Evolutionary conservation across 2,113 vertebrate species (phyloP).

Genomic region (Patagioenas fasciata): DNA sequence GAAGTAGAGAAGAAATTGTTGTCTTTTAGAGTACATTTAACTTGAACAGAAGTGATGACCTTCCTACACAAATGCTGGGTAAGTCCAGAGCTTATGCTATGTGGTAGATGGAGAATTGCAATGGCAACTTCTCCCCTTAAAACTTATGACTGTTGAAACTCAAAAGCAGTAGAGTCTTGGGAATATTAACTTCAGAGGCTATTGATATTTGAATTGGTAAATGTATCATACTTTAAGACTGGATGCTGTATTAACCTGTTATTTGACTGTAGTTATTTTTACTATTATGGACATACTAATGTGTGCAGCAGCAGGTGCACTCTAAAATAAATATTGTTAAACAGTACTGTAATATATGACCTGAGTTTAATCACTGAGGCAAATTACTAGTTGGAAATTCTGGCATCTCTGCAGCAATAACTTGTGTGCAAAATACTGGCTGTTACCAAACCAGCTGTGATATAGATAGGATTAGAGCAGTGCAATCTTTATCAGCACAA

Average conservation of each 20-base stretch:
- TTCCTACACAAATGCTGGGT: not conserved
- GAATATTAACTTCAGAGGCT: not conserved
- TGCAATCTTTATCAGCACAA: not conserved
- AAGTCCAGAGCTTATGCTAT: not conserved
- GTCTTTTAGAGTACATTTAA: not conserved
- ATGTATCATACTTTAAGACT: not conserved
- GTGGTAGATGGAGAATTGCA: not conserved
- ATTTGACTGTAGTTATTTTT: not conserved
- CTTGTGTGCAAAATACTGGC: not conserved
- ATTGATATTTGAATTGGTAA: not conserved
- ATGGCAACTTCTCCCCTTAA: not conserved
- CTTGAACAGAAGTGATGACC: not conserved
- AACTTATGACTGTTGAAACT: not conserved
- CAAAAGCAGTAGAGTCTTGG: not conserved
- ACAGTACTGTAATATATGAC: not conserved
- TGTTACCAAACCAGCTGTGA: not conserved
- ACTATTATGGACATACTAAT: not conserved
- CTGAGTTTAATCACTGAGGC: not conserved
- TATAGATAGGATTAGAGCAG: not conserved
- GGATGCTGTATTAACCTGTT: not conserved
- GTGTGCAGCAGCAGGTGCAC: not conserved
- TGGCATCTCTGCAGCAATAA: not conserved
- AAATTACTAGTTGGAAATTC: not conserved
- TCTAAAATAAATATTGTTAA: not conserved
- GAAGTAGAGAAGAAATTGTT: not conserved